phyloP scores from a whole-genome alignment of 2,888 invertebrate species.

The Drosophila diplacantha region DNA sequence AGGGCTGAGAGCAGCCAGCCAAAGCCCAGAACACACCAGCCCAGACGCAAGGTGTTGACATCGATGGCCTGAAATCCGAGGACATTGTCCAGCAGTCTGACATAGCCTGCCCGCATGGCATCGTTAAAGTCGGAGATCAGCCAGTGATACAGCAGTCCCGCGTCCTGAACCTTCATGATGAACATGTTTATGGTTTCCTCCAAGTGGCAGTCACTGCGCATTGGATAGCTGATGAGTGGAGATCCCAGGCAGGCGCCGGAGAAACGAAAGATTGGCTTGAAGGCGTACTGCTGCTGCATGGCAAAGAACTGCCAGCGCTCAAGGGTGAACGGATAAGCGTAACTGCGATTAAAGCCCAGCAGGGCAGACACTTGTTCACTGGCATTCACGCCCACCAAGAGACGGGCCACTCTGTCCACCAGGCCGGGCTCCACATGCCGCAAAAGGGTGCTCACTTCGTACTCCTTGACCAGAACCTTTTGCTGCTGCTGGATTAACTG shows the following conservation, averaged over 20 bases:
- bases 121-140: constrained; percentile 54
- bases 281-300: constrained; percentile 68
- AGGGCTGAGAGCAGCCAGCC: constrained; percentile 35
- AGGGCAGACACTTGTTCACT: constrained; percentile 61
- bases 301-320: constrained; percentile 69
- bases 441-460: constrained; percentile 55
- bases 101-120: constrained; percentile 55
- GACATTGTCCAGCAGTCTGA: constrained; percentile 57
- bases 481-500: constrained; percentile 62
- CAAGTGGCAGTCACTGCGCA: constrained; percentile 63
- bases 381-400: constrained; percentile 56
- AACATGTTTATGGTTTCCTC: constrained; percentile 51
- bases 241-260: constrained; percentile 68
- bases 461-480: constrained; percentile 56
- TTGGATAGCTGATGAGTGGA: constrained; percentile 58
- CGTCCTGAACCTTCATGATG: constrained; percentile 58
- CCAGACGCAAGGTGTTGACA: constrained; percentile 55
- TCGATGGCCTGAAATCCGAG: constrained; percentile 53
- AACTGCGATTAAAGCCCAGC: constrained; percentile 61
- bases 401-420: constrained; percentile 31
- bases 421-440: constrained; percentile 52
- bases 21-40: constrained; percentile 51
- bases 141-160: constrained; percentile 55
- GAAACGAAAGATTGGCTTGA: constrained; percentile 62
- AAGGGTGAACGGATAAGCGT: constrained; percentile 61